A percentile compares a stretch with the other conserved stretches of the same genome.
phyloP scores from a whole-genome alignment of 1,140 invertebrate species.

The Drosophila saltans region DNA sequence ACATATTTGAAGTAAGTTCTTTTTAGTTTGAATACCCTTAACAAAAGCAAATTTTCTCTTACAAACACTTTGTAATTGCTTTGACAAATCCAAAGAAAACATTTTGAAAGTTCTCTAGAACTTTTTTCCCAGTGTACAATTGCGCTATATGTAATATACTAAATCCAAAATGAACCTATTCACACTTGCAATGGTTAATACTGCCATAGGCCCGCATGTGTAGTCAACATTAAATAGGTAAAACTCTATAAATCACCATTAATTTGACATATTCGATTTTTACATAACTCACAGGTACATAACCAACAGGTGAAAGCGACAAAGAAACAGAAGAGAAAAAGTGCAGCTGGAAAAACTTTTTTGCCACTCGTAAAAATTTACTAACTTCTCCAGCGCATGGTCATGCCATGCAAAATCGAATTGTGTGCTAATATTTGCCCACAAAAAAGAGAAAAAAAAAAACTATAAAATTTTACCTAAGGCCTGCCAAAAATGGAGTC shows the following conservation, averaged over 20 bases:
- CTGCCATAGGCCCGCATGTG: slow-evolving; percentile 24
- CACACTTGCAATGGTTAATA: background rate
- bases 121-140: background rate
- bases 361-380: slow-evolving; percentile 73
- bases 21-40: no score
- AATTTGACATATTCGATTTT: slow-evolving; percentile 73
- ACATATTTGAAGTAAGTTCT: no score
- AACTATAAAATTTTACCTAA: slow-evolving; percentile 25
- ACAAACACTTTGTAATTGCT: no score
- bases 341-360: slow-evolving; percentile 60
- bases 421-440: slow-evolving; percentile 77
- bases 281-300: slow-evolving; percentile 62
- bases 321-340: slow-evolving; percentile 28
- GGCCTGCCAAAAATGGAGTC: slow-evolving; percentile 32
- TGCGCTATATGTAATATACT: background rate
- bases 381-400: slow-evolving; percentile 25
- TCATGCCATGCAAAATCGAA: slow-evolving; percentile 73
- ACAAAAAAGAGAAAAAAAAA: slow-evolving; percentile 29
- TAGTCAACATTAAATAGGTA: slow-evolving; percentile 62
- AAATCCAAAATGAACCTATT: background rate
- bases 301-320: slow-evolving; percentile 70
- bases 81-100: no score
- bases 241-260: slow-evolving; percentile 72
- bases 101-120: background rate
- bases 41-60: no score